A percentile compares a stretch with the other conserved stretches of the same genome.
These are phyloP conservation scores for Nestor notabilis DNA, from an alignment of 2,113 vertebrate species.

Conservation along the genomic window DNA sequence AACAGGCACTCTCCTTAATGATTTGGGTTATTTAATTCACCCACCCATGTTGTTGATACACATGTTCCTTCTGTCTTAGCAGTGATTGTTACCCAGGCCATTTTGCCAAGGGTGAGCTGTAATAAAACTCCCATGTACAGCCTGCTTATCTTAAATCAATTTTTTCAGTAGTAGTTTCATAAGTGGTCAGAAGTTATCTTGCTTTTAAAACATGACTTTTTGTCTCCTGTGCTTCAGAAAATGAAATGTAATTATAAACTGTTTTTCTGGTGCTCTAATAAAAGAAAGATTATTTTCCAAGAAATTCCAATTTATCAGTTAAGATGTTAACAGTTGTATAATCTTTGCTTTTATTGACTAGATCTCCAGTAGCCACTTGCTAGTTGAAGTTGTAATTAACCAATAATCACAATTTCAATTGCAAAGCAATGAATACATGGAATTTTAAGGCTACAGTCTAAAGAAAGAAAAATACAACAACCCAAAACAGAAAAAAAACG, in stretches of 20 bases:
- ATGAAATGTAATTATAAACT: not conserved
- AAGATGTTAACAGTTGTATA: not conserved
- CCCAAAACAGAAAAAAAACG: fast-evolving
- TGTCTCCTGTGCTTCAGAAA: not conserved
- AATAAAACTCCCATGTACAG: not conserved
- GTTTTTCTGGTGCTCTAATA: not conserved
- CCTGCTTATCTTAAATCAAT: not conserved
- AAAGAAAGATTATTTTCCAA: not conserved
- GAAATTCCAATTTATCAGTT: not conserved
- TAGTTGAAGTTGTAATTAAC: not conserved
- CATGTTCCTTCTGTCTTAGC: not conserved
- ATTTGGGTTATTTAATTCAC: not conserved
- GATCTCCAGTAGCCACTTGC: not conserved
- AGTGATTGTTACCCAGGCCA: not conserved
- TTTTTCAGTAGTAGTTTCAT: not conserved
- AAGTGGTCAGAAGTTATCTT: not conserved
- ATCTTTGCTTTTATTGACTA: not conserved
- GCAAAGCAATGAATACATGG: not conserved
- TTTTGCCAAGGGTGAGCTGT: not conserved
- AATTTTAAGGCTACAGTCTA: not conserved
- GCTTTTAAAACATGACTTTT: not conserved
- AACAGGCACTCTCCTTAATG: not conserved
- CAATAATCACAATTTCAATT: not conserved
- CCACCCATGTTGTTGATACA: not conserved
- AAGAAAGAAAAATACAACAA: not conserved